phyloP scores from a whole-genome alignment of 1,140 invertebrate genomes.

The Chironomus tepperi region DNA sequence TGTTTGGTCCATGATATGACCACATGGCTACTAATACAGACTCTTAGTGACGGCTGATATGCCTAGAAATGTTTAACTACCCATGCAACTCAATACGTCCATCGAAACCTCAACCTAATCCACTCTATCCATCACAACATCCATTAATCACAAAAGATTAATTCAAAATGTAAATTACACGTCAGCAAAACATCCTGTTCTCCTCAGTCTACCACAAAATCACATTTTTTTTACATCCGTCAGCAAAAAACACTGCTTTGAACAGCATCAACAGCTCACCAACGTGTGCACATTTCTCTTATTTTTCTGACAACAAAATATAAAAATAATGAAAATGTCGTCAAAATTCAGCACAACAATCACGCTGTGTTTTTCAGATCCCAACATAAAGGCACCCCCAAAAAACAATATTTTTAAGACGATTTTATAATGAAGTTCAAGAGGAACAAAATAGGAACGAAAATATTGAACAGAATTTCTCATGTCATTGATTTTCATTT shows the following conservation, averaged over 20 bases:
- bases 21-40: no score
- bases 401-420: not conserved
- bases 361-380: not conserved
- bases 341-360: conserved; percentile 3
- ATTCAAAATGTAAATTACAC: not conserved
- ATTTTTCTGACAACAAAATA: not conserved
- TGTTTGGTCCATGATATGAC: no score
- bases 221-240: not conserved
- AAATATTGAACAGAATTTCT: not conserved
- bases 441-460: no score
- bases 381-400: not conserved
- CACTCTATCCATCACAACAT: no score
- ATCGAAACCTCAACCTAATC: no score
- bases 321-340: not conserved
- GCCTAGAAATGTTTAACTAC: no score
- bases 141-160: no score
- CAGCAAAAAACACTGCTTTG: not conserved
- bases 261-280: no score
- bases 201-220: not conserved
- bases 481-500: not conserved
- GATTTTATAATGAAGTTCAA: not conserved
- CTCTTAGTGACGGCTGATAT: no score
- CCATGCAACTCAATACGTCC: no score
- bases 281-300: not conserved
- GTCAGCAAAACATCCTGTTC: not conserved